Percentiles rank a stretch among this genome's conserved stretches.
Conservation (phyloP, 1,140 invertebrate species). For the Drosophila tani region DNA sequence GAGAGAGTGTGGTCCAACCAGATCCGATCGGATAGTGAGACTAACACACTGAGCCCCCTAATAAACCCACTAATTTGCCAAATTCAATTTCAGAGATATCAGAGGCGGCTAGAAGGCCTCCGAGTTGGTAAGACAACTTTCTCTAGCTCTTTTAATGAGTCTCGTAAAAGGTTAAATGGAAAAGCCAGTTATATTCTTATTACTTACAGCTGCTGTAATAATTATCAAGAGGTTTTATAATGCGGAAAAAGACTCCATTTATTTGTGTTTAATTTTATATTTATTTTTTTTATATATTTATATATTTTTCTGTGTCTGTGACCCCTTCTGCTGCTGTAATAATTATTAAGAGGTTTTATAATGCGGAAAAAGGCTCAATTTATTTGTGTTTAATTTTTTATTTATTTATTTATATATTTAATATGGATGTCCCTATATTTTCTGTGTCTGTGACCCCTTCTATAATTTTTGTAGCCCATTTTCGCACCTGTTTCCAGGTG, state of each 20-base stretch:
- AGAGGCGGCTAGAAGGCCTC: conserved; percentile 4
- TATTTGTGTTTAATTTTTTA: no score
- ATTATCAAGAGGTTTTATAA: no score
- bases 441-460: not conserved
- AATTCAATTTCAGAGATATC: conserved; percentile 16
- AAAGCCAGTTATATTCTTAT: no score
- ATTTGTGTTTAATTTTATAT: no score
- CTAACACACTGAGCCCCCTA: not conserved
- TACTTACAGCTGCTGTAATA: no score
- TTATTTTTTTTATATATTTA: no score
- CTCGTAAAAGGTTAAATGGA: not conserved
- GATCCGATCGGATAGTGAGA: conserved; percentile 14
- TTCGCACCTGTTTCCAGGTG: conserved; percentile 18
- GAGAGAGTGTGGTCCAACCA: conserved; percentile 24
- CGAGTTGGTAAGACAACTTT: conserved; percentile 14
- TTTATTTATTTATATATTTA: no score
- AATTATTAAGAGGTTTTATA: no score
- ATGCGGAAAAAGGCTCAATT: no score
- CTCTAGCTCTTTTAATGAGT: conserved; percentile 2
- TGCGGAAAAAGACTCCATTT: no score
- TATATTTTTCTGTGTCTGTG: not conserved
- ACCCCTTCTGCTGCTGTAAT: not conserved
- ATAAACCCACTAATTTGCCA: conserved; percentile 27
- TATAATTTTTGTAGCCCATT: not conserved
- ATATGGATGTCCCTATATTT: not conserved